Evolutionary conservation across 2,888 invertebrate genomes (phyloP).

Genomic region (Isoperla grammatica): DNA sequence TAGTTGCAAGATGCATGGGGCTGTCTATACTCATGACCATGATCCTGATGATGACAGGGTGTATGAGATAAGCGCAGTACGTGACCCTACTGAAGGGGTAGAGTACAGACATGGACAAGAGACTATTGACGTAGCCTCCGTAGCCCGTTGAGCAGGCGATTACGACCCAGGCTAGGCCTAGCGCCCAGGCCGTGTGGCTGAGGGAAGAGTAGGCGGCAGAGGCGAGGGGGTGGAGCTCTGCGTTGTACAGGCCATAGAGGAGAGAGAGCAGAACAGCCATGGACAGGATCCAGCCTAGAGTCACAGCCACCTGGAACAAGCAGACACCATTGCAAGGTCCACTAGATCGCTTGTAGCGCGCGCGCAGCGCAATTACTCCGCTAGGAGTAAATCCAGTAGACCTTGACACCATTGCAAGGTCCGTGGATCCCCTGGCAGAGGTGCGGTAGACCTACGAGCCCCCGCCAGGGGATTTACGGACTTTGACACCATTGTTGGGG

Average conservation of each 20-base stretch:
- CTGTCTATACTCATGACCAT: slow-evolving; percentile 77
- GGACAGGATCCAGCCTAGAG: slow-evolving; percentile 39
- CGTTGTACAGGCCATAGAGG: slow-evolving; percentile 41
- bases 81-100: slow-evolving; percentile 84
- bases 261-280: slow-evolving; percentile 37
- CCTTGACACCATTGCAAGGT: too few species aligned
- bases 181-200: slow-evolving; percentile 46
- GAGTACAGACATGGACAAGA: slow-evolving; percentile 68
- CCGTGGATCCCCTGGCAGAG: too few species aligned
- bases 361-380: too few species aligned
- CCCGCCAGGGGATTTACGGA: too few species aligned
- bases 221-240: slow-evolving; percentile 36
- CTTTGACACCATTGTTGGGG: too few species aligned
- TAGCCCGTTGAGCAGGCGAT: slow-evolving; percentile 45
- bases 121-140: slow-evolving; percentile 55
- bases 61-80: slow-evolving; percentile 80
- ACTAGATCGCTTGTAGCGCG: too few species aligned
- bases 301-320: slow-evolving; percentile 33
- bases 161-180: slow-evolving; percentile 45
- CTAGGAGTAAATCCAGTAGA: too few species aligned
- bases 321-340: too few species aligned
- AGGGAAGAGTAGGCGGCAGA: slow-evolving; percentile 42
- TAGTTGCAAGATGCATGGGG: slow-evolving; percentile 73
- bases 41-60: slow-evolving; percentile 73
- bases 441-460: too few species aligned